phyloP scores from a whole-genome alignment of 2,113 vertebrate genomes.

The Elephantulus edwardii region DNA sequence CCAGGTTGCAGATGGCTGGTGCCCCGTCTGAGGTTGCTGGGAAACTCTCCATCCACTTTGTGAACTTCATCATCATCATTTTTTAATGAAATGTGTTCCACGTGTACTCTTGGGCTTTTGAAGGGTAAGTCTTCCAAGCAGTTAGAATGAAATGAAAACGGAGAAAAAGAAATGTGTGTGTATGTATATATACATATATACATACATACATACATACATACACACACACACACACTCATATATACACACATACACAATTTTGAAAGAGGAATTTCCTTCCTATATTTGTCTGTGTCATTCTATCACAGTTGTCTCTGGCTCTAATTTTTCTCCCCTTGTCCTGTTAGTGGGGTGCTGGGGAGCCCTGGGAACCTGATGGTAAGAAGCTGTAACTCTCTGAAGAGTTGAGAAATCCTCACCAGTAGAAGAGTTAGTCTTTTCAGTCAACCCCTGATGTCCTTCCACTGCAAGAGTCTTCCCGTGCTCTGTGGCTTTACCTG shows the following conservation, averaged over 20 bases:
- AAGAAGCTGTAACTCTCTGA: too few species aligned
- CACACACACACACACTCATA: too few species aligned
- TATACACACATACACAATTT: too few species aligned
- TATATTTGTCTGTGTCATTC: background rate
- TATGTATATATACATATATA: too few species aligned
- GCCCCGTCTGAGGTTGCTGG: fast-evolving
- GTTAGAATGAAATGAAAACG: fast-evolving
- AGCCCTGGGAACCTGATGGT: background rate
- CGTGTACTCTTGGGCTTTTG: background rate
- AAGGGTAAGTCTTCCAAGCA: background rate
- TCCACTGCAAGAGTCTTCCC: fast-evolving
- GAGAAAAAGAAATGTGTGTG: too few species aligned
- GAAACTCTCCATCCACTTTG: fast-evolving
- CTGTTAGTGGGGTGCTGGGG: background rate
- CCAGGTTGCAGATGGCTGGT: background rate
- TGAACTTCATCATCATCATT: background rate
- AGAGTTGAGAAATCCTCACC: background rate
- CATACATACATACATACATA: too few species aligned
- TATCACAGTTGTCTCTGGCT: background rate
- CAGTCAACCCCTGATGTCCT: background rate
- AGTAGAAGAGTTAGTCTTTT: background rate
- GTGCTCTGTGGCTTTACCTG: background rate
- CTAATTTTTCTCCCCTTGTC: background rate
- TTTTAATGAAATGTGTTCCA: background rate
- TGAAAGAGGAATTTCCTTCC: background rate